Evolutionary conservation across 2,113 vertebrate species (phyloP).

Genomic region (Plecotus auritus): DNA sequence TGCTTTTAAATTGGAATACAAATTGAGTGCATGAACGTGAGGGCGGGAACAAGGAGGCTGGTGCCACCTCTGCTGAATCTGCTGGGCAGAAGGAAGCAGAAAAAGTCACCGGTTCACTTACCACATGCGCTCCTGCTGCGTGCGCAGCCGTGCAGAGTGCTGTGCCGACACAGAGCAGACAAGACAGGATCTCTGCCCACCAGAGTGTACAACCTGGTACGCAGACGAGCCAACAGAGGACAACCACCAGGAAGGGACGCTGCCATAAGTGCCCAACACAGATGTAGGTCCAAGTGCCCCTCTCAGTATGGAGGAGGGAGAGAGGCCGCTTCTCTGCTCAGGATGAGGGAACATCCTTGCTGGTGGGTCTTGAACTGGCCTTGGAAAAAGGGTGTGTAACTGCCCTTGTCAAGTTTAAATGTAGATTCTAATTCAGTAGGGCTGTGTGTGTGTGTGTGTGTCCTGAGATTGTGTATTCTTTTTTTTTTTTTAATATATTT

Average conservation of each 20-base stretch:
- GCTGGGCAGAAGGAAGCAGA: not conserved
- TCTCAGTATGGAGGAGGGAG: not conserved
- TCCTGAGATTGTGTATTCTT: not conserved
- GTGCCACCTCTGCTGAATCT: not conserved
- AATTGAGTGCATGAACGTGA: not conserved
- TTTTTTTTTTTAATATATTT: too few species aligned
- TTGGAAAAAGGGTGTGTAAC: not conserved
- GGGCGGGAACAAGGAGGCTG: not conserved
- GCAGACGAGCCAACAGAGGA: not conserved
- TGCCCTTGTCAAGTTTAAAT: not conserved
- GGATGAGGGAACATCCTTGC: not conserved
- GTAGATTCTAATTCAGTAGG: not conserved
- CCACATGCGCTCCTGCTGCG: accelerated
- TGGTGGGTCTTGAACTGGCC: not conserved
- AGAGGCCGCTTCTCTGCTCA: not conserved
- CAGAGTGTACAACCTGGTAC: not conserved
- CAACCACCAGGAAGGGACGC: not conserved
- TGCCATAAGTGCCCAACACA: accelerated
- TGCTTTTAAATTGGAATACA: not conserved
- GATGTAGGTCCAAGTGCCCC: not conserved
- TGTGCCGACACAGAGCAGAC: not conserved
- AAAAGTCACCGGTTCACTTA: not conserved
- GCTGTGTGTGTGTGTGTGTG: too few species aligned
- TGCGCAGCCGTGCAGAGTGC: not conserved
- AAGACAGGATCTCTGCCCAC: not conserved